Evolutionary conservation across 2,797 vertebrate genomes (phyloP), one percentile per base, ranked within the genome.

Genomic region (Tenualosa thibaudeaui): DNA sequence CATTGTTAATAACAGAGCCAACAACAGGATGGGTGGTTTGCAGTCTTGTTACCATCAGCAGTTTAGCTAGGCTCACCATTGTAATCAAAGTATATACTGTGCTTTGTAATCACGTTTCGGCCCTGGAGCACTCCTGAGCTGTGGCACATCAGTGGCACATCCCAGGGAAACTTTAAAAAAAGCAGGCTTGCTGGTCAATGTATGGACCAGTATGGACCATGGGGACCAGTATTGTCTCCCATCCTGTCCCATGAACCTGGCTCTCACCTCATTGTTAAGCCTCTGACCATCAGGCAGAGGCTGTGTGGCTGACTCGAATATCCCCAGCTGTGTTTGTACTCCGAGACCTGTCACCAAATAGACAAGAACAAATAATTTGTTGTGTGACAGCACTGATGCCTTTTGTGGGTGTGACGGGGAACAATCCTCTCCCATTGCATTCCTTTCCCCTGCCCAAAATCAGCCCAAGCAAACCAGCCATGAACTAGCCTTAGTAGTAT

Each of bases 261-360:
- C 81, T 90, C 86, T 91, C 92, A 91, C 90, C 82, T 90, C 37
- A 12, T 88, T 90, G 93, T 93, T 87, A 91, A 90, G 90, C 26
- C 87, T 50, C 13, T 54, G 83, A 31, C 83, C 81, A 43, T 12
- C 78, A 46, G 81, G 81, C 51, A 78, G 24, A 86, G 81, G 60
- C 71, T 84, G 85, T 81, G 81, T 68, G 71, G 68, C 83, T 84
- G 83, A 83, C 24, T 68, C 65, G 86, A 86, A 81, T 81, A 83
- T 19, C 31, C 40, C 71, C 93, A 94, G 93, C 94, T 94, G 93
- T 93, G 91, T 94, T 94, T 94, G 90, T 86, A 75, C 83, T 75
- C 3, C 68, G 71, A 22, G 65, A 87, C 24, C 22, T 78, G 87
- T 83, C 50, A 51, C 65, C 71, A 82, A 90, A 88, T 90, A 85